Conservation (phyloP, 92 coral and sea anemone species). For the Plumapathes pennacea region DNA sequence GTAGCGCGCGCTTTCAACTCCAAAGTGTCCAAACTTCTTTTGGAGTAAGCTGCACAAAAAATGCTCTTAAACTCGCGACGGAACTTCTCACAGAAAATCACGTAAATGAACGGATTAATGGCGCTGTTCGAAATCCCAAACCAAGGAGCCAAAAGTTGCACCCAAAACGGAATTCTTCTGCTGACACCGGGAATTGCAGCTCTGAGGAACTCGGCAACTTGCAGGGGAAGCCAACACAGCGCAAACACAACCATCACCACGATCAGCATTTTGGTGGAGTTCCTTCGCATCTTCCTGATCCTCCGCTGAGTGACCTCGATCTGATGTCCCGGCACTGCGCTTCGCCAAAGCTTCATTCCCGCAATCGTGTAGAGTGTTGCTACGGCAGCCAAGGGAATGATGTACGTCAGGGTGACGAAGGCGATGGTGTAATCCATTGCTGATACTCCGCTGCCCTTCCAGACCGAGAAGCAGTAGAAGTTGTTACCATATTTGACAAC, state of each 20-base stretch:
- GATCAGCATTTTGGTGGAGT: constrained; percentile 75
- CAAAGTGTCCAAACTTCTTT: too few relatives aligned
- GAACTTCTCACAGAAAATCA: constrained; percentile 61
- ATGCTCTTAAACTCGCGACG: constrained; percentile 53
- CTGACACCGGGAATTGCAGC: constrained; percentile 31
- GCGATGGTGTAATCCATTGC: constrained; percentile 30
- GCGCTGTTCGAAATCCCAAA: constrained; percentile 75
- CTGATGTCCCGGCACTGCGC: constrained; percentile 61
- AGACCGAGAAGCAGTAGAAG: constrained; percentile 32
- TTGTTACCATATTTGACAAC: constrained; percentile 17
- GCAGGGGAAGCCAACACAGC: constrained; percentile 82
- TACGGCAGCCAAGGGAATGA: constrained; percentile 53
- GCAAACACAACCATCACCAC: constrained; percentile 66
- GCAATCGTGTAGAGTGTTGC: constrained; percentile 47
- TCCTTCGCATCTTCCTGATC: constrained; percentile 50
- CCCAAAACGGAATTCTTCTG: constrained; percentile 42
- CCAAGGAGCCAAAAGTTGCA: constrained; percentile 60
- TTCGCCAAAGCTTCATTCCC: constrained; percentile 62
- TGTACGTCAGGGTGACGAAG: constrained; percentile 40
- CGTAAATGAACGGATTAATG: constrained; percentile 71
- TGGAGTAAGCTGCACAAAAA: constrained; percentile 14
- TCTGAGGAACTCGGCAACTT: constrained; percentile 52
- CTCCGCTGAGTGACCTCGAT: constrained; percentile 13
- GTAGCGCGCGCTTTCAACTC: too few relatives aligned
- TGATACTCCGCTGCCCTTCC: constrained; percentile 51